Conservation (phyloP, 2,797 vertebrate species). For the Intellagama lesueurii region DNA sequence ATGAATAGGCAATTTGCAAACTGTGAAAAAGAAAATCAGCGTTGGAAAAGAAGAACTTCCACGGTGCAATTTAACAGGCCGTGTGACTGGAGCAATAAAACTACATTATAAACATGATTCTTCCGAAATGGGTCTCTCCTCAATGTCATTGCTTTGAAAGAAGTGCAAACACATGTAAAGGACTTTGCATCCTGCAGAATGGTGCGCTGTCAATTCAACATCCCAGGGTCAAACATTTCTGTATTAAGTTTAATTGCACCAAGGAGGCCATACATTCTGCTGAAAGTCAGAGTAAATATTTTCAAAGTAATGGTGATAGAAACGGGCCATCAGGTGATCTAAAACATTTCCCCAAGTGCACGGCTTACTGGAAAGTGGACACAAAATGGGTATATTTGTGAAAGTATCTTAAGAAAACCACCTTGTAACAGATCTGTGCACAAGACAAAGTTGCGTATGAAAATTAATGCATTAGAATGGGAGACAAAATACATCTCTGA, state of each 20-base stretch:
- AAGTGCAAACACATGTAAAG: conserved; percentile 29
- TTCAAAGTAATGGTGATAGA: neutral
- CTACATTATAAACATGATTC: conserved; percentile 54
- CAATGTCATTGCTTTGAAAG: conserved; percentile 53
- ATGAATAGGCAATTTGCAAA: conserved; percentile 74
- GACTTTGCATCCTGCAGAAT: conserved; percentile 34
- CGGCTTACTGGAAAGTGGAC: no score
- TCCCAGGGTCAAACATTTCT: conserved; percentile 20
- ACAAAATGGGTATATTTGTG: neutral
- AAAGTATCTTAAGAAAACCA: neutral
- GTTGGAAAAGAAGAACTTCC: conserved; percentile 63
- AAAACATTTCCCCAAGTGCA: no score
- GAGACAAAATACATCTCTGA: neutral
- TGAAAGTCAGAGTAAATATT: neutral
- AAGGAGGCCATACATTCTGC: neutral
- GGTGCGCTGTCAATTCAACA: conserved; percentile 33
- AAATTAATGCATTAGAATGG: no score
- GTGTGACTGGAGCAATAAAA: conserved; percentile 52
- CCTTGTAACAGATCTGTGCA: neutral
- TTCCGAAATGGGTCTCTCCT: conserved; percentile 36
- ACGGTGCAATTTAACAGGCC: conserved; percentile 55
- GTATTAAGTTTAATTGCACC: conserved; percentile 39
- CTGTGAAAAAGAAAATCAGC: conserved; percentile 62
- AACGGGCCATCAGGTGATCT: neutral
- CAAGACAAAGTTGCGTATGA: neutral